Evolutionary conservation across 64 coral and sea anemone species (phyloP), one percentile per base, ranked within the genome.

Genomic region (Pocillopora verrucosa): DNA sequence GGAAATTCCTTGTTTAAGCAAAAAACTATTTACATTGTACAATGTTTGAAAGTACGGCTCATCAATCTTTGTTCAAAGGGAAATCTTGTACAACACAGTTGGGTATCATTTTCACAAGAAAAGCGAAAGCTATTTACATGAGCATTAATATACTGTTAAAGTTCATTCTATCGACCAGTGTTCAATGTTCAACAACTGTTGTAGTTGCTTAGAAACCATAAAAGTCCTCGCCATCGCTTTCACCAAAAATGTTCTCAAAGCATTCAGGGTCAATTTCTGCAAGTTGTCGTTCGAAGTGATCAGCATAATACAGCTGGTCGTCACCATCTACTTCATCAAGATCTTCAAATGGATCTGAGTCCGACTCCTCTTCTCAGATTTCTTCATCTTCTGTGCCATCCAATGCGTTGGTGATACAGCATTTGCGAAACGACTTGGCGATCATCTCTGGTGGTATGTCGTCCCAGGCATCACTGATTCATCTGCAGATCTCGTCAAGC

Each of bases 371-470:
- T 80, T 92, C 83, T 4, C 56, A 80, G 19, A 88, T 70, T 34
- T 57, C 10, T 4, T 87, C 84, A n/a, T 92, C 91, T 51, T 92
- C 75, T 34, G 83, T 77, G 64, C 91, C 76, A 79, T 92, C 91
- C 37, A 87, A 22, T 0, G 73, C 64, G 61, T 87, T 87, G 0
- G 91, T 80, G 30, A 92, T 80, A 11, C 83, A 41, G 77, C 91
- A 92, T 38, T 73, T 80, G 37, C 59, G 75, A 69, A 92, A 92
- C 1, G 83, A 87, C 63, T 78, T 80, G 34, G 14, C 16, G 41
- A 92, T 34, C 5, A 92, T 10, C 76, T 87, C 83, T 0, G 12
- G 25, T 79, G 91, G 83, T 22, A 92, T 92, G 58, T 72, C 51
- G 13, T 87, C 65, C 83, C 83, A 92, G 14, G 79, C 16, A 16